phyloP scores from a whole-genome alignment of 2,888 invertebrate genomes.

The Agrilus cyanescens region DNA sequence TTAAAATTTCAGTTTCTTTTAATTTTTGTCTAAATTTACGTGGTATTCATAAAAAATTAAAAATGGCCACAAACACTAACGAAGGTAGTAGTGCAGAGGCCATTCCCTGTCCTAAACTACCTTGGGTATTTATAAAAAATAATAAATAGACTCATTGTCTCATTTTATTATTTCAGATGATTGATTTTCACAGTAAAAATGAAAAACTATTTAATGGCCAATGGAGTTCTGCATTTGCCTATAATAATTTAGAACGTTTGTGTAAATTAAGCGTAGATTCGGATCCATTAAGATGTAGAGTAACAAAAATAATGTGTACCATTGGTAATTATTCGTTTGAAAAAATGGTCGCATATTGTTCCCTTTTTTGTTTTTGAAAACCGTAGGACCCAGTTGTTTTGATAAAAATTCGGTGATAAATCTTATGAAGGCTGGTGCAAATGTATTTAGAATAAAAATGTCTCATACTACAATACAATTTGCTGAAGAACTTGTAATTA shows the following conservation, averaged over 20 bases:
- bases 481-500: constrained; percentile 36
- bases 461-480: constrained; percentile 35
- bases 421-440: constrained; percentile 44
- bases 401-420: constrained; percentile 32
- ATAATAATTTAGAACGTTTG: constrained; percentile 39
- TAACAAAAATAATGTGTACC: constrained; percentile 44
- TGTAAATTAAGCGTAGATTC: constrained; percentile 36
- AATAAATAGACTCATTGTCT: neutral
- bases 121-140: constrained; percentile 23
- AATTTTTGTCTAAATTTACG: too few relatives aligned
- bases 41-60: too few relatives aligned
- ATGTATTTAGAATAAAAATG: constrained; percentile 39
- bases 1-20: neutral
- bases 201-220: constrained; percentile 38
- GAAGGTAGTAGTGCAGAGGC: neutral
- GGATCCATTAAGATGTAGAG: constrained; percentile 36
- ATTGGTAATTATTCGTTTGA: constrained; percentile 33
- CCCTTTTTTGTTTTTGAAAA: neutral
- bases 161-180: constrained; percentile 22
- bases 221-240: constrained; percentile 38
- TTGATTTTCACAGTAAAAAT: constrained; percentile 29
- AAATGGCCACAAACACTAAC: too few relatives aligned
- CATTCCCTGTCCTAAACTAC: constrained; percentile 26
- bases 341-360: neutral
- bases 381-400: constrained; percentile 13